These are phyloP conservation scores for Hylia prasina DNA, from an alignment of 2,113 vertebrate species.

Conservation along the genomic window DNA sequence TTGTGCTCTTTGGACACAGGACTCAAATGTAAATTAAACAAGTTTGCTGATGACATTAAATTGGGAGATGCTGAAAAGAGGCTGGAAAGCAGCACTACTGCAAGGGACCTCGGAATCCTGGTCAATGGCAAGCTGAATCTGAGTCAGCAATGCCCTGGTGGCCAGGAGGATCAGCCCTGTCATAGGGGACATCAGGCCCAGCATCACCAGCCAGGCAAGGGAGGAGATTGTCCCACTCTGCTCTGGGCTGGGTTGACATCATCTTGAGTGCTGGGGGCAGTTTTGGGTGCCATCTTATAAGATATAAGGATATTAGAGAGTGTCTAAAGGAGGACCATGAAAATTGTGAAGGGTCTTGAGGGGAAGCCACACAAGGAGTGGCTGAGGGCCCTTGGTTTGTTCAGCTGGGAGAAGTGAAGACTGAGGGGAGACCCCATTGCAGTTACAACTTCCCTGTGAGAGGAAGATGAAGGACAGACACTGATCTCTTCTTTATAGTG, in stretches of 20 bases:
- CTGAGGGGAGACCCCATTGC: neutral
- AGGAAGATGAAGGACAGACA: neutral
- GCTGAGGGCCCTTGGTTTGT: neutral
- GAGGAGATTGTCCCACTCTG: neutral
- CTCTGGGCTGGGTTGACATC: neutral
- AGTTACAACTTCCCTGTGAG: neutral
- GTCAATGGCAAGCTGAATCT: rapidly evolving
- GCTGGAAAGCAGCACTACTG: neutral
- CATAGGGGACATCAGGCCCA: neutral
- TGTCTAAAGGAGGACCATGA: neutral
- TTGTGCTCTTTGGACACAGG: neutral
- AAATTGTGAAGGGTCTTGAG: rapidly evolving
- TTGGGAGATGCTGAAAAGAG: neutral
- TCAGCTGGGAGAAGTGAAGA: neutral
- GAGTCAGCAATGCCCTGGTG: neutral
- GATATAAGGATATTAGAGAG: neutral
- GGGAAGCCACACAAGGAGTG: rapidly evolving
- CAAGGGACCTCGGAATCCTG: neutral
- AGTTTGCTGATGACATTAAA: neutral
- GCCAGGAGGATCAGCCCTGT: neutral
- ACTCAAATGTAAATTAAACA: neutral
- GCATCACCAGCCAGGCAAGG: rapidly evolving
- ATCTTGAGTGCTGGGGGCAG: rapidly evolving
- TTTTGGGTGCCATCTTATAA: neutral
- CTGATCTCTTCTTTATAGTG: neutral